These are phyloP conservation scores for Patiria miniata DNA, from an alignment of 35 echinoderm and acorn worm genomes.

Conservation along the genomic window DNA sequence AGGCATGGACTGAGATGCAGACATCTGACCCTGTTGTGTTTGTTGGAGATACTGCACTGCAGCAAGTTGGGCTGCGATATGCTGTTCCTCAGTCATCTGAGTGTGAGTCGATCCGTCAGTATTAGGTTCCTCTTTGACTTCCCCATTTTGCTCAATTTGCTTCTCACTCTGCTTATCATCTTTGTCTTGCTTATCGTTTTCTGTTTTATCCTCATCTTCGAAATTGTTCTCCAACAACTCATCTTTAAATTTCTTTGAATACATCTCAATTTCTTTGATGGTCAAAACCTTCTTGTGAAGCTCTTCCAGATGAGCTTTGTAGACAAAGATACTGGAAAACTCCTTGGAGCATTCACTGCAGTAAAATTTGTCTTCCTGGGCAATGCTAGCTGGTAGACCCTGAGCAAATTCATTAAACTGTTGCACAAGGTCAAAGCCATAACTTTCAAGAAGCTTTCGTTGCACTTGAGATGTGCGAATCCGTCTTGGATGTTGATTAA, in stretches of 20 bases:
- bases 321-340: slow-evolving; percentile 96
- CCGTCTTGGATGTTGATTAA: slow-evolving; percentile 52
- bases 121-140: slow-evolving; percentile 33
- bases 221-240: slow-evolving; percentile 55
- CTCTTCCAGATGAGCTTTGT: slow-evolving; percentile 98
- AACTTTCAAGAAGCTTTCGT: slow-evolving; percentile 86
- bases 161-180: not conserved
- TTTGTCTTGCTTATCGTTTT: slow-evolving; percentile 13
- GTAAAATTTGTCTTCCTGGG: slow-evolving; percentile 83
- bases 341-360: slow-evolving; percentile 88
- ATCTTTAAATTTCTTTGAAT: slow-evolving; percentile 84
- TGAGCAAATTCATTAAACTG: slow-evolving; percentile 98
- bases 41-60: slow-evolving; percentile 35
- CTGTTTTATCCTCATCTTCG: slow-evolving; percentile 52
- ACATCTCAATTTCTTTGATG: slow-evolving; percentile 86
- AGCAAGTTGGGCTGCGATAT: slow-evolving; percentile 27
- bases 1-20: slow-evolving; percentile 71
- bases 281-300: slow-evolving; percentile 88
- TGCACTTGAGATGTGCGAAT: slow-evolving; percentile 82
- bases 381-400: slow-evolving; percentile 90
- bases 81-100: not conserved
- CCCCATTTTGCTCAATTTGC: slow-evolving; percentile 22
- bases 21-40: slow-evolving; percentile 26
- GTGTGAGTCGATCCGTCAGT: slow-evolving; percentile 20
- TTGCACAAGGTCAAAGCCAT: slow-evolving; percentile 97